Conservation (phyloP, 2,113 vertebrate species). For the Rhodinocichla rosea region DNA sequence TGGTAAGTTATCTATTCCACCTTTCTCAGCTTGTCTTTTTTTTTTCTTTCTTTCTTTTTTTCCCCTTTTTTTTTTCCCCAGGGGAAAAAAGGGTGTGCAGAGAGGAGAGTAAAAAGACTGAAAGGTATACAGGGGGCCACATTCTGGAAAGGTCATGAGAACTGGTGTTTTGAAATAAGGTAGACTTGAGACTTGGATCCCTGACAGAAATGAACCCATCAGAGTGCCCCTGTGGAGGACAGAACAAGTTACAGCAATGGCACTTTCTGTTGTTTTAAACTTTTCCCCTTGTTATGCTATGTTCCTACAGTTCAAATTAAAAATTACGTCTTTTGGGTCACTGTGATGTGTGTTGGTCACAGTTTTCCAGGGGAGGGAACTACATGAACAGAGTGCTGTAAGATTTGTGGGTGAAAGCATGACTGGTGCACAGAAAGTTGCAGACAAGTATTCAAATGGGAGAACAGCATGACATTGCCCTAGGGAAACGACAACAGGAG, state of each 20-base stretch:
- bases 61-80: fast-evolving
- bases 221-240: neutral
- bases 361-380: neutral
- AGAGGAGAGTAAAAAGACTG: neutral
- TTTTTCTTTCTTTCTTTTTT: too few species aligned
- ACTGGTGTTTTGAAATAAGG: neutral
- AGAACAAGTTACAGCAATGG: neutral
- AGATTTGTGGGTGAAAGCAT: neutral
- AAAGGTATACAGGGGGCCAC: fast-evolving
- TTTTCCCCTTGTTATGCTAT: neutral
- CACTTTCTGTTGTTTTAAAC: slow-evolving; percentile 7
- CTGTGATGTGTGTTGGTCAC: neutral
- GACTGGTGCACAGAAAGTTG: neutral
- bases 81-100: neutral
- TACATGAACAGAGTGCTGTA: neutral
- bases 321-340: neutral
- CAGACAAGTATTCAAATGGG: neutral
- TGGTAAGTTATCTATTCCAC: neutral
- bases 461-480: neutral
- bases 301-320: neutral
- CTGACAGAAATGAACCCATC: neutral
- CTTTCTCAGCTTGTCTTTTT: neutral
- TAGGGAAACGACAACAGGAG: neutral
- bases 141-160: neutral
- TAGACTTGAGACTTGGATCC: neutral